Evolutionary conservation across 2,797 vertebrate genomes (phyloP).

Genomic region (Oreochromis grahami): DNA sequence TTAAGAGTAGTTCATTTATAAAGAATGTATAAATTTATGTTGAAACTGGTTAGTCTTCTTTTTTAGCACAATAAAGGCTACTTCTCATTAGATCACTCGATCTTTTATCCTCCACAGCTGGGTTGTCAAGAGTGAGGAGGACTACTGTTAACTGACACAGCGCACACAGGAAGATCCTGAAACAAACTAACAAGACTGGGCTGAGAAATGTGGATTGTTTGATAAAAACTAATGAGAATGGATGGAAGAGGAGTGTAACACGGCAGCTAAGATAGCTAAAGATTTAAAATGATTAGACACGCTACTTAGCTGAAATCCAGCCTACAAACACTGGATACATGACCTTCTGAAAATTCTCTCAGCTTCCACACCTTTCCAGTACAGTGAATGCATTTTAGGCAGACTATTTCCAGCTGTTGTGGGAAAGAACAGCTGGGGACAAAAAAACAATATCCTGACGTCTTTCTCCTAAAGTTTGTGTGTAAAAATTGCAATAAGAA

Average conservation of each 20-base stretch:
- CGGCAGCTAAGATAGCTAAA: not conserved
- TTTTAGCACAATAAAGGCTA: not conserved
- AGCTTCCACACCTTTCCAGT: not conserved
- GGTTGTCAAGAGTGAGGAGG: not conserved
- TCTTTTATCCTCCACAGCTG: not conserved
- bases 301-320: not conserved
- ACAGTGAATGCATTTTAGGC: not conserved
- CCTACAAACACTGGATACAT: not conserved
- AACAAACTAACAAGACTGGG: not conserved
- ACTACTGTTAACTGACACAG: not conserved
- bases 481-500: not conserved
- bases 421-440: not conserved
- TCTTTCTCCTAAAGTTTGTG: not conserved
- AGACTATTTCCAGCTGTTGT: not conserved
- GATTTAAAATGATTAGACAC: not conserved
- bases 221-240: not conserved
- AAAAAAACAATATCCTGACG: not conserved
- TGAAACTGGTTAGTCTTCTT: not conserved
- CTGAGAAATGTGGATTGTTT: not conserved
- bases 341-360: not conserved
- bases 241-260: not conserved
- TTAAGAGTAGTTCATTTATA: not conserved
- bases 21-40: not conserved
- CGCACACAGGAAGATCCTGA: not conserved
- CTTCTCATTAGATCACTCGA: not conserved